These are phyloP conservation scores for Liodrosophila aerea DNA, from an alignment of 2,888 invertebrate species.

Conservation along the genomic window DNA sequence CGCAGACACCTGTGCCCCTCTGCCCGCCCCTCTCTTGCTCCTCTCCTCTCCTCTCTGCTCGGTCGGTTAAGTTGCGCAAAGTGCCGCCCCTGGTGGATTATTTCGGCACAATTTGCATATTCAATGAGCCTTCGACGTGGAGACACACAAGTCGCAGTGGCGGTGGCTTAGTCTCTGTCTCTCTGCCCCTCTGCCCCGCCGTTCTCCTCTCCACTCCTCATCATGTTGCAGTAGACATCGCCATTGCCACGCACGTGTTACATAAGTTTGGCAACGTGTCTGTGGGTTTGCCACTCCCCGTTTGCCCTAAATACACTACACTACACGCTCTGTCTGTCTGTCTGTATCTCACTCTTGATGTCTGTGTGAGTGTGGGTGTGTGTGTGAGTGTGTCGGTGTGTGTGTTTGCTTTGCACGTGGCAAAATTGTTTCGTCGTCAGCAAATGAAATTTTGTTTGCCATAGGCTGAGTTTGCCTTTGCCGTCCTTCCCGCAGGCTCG, in stretches of 20 bases:
- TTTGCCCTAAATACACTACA: background rate
- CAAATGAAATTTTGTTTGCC: slow-evolving; percentile 64
- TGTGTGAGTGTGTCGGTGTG: slow-evolving; percentile 22
- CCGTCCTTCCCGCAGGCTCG: slow-evolving; percentile 39
- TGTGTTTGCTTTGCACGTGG: slow-evolving; percentile 65
- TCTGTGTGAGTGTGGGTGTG: slow-evolving; percentile 24
- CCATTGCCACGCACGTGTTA: slow-evolving; percentile 62
- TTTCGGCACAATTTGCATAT: slow-evolving; percentile 77
- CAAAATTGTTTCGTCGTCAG: slow-evolving; percentile 70
- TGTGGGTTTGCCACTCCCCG: slow-evolving; percentile 9
- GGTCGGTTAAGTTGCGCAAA: slow-evolving; percentile 35
- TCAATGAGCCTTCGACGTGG: slow-evolving; percentile 68
- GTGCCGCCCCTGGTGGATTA: slow-evolving; percentile 52
- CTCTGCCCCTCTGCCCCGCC: background rate
- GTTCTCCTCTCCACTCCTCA: slow-evolving; percentile 7
- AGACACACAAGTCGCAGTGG: slow-evolving; percentile 3
- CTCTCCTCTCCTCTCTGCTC: too few species aligned
- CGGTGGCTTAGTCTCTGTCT: slow-evolving; percentile 3
- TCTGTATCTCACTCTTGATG: background rate
- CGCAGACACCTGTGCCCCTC: slow-evolving; percentile 19
- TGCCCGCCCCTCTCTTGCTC: accelerated
- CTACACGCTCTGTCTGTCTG: background rate
- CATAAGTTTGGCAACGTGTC: slow-evolving; percentile 64
- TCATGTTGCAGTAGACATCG: slow-evolving; percentile 7
- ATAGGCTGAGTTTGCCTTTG: slow-evolving; percentile 52